Base-by-base conservation (phyloP, 2,113 vertebrate species). In the Oreochromis spilurus region DNA sequence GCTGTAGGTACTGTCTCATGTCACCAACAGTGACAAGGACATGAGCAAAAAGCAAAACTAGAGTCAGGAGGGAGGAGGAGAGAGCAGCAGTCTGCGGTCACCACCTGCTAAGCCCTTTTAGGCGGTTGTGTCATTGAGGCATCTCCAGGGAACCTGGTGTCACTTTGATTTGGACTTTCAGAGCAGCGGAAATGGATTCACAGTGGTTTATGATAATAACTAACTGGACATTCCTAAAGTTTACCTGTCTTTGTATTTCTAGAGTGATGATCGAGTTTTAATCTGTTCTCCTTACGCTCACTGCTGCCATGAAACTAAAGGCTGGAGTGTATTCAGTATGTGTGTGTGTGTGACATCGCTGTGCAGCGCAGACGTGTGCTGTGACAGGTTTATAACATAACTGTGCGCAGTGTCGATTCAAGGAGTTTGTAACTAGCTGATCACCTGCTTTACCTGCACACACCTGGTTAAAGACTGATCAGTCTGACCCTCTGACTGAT, bases 31-130 rank as follows among this genome's bases (percentile, higher is more conserved):
- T 7, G 67, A 72, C 21, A 72, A 26, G 8, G 19, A 19, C 7
- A 4, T 17, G 6, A 7, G 7, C 50, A 19, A 19, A 19, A 52
- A 52, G 17, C 50, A 52, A 70, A 2, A 45, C 7, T 17, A 43
- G 10, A 43, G 58, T 65, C 17, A 65, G 60, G 17, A 62, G 58
- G 58, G 58, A n/a, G 31, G 58, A 62, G 17, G 60, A 45, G 40
- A 45, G 40, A 16, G 21, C 67, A 26, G 8, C 40, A 3, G 40
- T 72, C 40, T 72, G 40, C 21, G 6, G 13, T 26, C 67, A 45
- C 0, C 67, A 1, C 40, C 16, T 45, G 13, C 21, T 72, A 14
- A 0, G 21, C 38, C 0, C 21, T 72, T 72, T 16, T 17, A 10
- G 8, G 67, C 12, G 2, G 0, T 45, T 45, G 8, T 72, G 13